Evolutionary conservation across 2,888 invertebrate genomes (phyloP).

Genomic region (Ophion obscuratus): DNA sequence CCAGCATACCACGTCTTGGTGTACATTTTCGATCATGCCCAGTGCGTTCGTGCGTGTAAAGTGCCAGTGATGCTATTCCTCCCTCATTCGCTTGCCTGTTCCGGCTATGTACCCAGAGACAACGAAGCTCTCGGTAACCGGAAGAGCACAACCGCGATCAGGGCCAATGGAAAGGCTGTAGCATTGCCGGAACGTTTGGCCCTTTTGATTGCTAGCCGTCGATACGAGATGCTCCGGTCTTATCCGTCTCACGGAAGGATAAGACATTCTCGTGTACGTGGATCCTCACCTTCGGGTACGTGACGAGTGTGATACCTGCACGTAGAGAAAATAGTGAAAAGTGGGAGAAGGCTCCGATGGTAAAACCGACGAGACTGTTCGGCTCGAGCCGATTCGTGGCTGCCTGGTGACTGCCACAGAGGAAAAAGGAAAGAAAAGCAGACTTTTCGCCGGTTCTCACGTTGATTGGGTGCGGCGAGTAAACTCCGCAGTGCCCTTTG

Average conservation of each 20-base stretch:
- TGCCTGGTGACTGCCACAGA: constrained; percentile 33
- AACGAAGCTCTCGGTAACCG: not conserved
- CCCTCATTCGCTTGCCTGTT: constrained; percentile 24
- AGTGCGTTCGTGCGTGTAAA: constrained; percentile 62
- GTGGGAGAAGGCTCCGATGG: constrained; percentile 33
- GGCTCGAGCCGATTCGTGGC: constrained; percentile 37
- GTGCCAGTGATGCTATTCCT: constrained; percentile 44
- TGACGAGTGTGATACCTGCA: constrained; percentile 57
- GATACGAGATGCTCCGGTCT: not conserved
- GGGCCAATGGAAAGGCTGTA: constrained; percentile 5
- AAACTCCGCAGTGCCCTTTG: constrained; percentile 64
- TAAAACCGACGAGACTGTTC: constrained; percentile 9
- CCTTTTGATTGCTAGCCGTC: constrained; percentile 9
- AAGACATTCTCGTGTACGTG: constrained; percentile 57
- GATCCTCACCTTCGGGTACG: constrained; percentile 54
- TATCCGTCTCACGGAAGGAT: constrained; percentile 38
- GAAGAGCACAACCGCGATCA: constrained; percentile 20
- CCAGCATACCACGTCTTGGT: constrained; percentile 13
- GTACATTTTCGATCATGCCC: constrained; percentile 44
- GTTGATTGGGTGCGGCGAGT: constrained; percentile 62
- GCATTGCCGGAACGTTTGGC: not conserved
- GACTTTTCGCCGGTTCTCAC: constrained; percentile 52
- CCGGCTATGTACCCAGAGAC: constrained; percentile 12
- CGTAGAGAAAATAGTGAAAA: constrained; percentile 48
- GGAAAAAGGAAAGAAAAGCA: constrained; percentile 42